These are phyloP conservation scores for Diplogasteroides magnus DNA, from an alignment of 1,140 invertebrate species.

Conservation along the genomic window DNA sequence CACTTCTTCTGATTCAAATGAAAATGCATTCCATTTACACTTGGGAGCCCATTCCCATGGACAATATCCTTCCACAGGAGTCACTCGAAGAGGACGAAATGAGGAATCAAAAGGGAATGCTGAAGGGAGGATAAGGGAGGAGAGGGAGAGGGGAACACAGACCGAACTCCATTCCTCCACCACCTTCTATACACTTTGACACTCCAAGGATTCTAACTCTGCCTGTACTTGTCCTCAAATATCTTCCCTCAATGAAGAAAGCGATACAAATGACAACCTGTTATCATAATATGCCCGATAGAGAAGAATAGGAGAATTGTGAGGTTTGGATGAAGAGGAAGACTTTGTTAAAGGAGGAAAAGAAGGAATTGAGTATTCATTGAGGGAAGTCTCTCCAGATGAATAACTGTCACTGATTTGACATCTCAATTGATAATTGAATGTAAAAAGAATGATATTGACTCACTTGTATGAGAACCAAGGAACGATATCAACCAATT, in stretches of 20 bases:
- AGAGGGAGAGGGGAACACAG: neutral
- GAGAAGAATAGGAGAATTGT: slow-evolving; percentile 10
- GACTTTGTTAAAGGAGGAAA: no score
- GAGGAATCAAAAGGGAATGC: neutral
- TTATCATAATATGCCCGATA: slow-evolving; percentile 19
- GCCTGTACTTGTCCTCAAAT: slow-evolving; percentile 3
- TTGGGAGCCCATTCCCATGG: slow-evolving; percentile 22
- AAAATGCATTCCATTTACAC: slow-evolving; percentile 13
- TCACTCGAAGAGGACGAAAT: no score
- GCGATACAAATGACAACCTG: neutral
- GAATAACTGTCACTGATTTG: no score
- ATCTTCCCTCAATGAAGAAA: neutral
- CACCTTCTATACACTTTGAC: neutral
- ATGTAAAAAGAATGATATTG: no score
- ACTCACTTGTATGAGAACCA: no score
- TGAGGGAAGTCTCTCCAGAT: no score
- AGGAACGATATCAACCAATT: no score
- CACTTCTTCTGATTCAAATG: neutral
- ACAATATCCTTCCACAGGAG: slow-evolving; percentile 12
- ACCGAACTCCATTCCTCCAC: neutral
- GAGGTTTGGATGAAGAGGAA: no score
- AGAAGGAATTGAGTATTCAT: no score
- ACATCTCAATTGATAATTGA: no score
- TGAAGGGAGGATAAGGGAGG: neutral
- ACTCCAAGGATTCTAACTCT: slow-evolving; percentile 14